These are phyloP conservation scores for Aphaenogaster rudis DNA, from an alignment of 1,140 invertebrate species.

Conservation along the genomic window DNA sequence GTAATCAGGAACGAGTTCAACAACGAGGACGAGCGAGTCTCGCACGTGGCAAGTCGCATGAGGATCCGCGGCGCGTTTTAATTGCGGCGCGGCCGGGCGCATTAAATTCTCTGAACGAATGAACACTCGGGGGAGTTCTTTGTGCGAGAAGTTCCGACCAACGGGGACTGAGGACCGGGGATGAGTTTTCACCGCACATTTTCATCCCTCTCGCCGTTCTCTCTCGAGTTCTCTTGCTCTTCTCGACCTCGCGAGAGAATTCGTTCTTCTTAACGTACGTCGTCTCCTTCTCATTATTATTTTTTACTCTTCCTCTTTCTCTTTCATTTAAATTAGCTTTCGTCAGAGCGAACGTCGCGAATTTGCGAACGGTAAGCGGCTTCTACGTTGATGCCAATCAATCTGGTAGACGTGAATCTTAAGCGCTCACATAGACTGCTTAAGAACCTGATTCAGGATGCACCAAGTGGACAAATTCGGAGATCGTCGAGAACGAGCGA, in stretches of 20 bases:
- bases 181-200: slow-evolving; percentile 43
- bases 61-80: slow-evolving; percentile 47
- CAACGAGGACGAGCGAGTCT: not conserved
- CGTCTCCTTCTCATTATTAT: not conserved
- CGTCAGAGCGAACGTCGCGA: slow-evolving; percentile 16
- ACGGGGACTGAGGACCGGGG: slow-evolving; percentile 3
- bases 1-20: slow-evolving; percentile 43
- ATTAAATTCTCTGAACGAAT: slow-evolving; percentile 64
- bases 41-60: slow-evolving; percentile 19
- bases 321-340: slow-evolving; percentile 32
- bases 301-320: not conserved
- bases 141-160: slow-evolving; percentile 55
- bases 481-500: not conserved
- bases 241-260: not conserved
- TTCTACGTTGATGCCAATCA: slow-evolving; percentile 45
- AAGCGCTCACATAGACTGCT: slow-evolving; percentile 7
- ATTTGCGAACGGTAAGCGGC: slow-evolving; percentile 32
- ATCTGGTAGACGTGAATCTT: slow-evolving; percentile 20
- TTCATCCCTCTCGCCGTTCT: slow-evolving; percentile 23
- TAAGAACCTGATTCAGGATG: slow-evolving; percentile 12
- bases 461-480: not conserved
- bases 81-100: slow-evolving; percentile 44
- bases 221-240: slow-evolving; percentile 1
- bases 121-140: slow-evolving; percentile 56
- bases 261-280: slow-evolving; percentile 45